These are phyloP conservation scores for Meteorus cinctellus DNA, from an alignment of 2,888 invertebrate genomes.

Conservation along the genomic window DNA sequence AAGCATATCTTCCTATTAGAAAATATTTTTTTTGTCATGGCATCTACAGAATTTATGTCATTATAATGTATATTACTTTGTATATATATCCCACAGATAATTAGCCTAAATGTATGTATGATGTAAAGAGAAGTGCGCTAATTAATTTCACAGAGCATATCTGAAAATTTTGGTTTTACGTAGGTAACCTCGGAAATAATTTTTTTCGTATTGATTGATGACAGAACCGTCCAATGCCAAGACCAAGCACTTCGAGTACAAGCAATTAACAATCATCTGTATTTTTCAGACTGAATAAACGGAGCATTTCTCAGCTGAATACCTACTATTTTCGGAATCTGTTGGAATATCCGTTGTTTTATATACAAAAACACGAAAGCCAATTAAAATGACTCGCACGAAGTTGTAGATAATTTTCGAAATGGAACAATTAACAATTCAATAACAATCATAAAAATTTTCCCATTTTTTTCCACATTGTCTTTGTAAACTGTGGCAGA, in stretches of 20 bases:
- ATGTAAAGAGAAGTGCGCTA: background rate
- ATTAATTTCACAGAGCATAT: background rate
- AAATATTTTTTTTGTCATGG: background rate
- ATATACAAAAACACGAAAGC: too few species aligned
- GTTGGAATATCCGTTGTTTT: too few species aligned
- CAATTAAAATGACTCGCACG: too few species aligned
- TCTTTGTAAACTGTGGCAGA: background rate
- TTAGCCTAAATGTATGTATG: background rate
- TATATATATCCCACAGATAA: background rate
- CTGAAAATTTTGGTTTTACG: background rate
- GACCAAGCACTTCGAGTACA: conserved; percentile 57
- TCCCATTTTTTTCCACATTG: background rate
- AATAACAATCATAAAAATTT: background rate
- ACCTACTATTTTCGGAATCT: too few species aligned
- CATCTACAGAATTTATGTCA: background rate
- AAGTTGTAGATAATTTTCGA: too few species aligned
- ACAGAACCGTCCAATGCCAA: conserved; percentile 57
- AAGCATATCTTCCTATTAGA: background rate
- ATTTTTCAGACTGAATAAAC: background rate
- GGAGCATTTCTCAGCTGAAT: too few species aligned
- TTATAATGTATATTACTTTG: conserved; percentile 7
- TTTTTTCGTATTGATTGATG: background rate
- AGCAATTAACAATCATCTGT: conserved; percentile 25
- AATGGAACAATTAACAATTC: too few species aligned
- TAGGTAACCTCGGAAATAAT: background rate